These are phyloP conservation scores for Gobius niger DNA, from an alignment of 2,113 vertebrate species.

Conservation along the genomic window DNA sequence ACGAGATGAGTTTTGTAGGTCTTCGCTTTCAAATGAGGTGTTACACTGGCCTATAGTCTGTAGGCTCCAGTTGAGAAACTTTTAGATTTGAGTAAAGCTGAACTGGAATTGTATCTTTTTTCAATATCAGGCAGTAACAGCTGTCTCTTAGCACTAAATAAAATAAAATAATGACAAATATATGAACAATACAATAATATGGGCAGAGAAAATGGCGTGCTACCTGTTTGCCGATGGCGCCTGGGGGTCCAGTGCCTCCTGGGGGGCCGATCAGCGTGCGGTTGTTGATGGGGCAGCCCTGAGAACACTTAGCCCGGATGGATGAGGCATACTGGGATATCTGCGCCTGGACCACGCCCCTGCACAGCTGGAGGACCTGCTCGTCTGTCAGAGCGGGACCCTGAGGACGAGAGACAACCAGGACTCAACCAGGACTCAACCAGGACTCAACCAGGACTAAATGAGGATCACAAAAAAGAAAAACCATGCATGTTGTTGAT, in stretches of 20 bases:
- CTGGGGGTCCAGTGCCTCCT: slow-evolving; percentile 56
- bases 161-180: too few relatives aligned
- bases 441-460: neutral
- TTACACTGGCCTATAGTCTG: too few relatives aligned
- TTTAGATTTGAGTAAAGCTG: too few relatives aligned
- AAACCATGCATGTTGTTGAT: neutral
- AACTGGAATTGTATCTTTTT: too few relatives aligned
- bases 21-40: too few relatives aligned
- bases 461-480: neutral
- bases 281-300: slow-evolving; percentile 78
- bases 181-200: neutral
- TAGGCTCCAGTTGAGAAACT: too few relatives aligned
- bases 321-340: slow-evolving; percentile 76
- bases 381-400: slow-evolving; percentile 77
- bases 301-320: slow-evolving; percentile 72
- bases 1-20: too few relatives aligned
- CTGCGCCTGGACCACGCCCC: slow-evolving; percentile 70
- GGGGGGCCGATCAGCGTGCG: slow-evolving; percentile 74
- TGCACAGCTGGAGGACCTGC: slow-evolving; percentile 78
- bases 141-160: too few relatives aligned
- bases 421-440: neutral
- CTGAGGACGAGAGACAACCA: slow-evolving; percentile 43
- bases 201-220: neutral
- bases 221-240: slow-evolving; percentile 1
- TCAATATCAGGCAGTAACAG: too few relatives aligned